Base-by-base conservation (phyloP, 2,797 vertebrate genomes). In the Hafferia zeledoni region DNA sequence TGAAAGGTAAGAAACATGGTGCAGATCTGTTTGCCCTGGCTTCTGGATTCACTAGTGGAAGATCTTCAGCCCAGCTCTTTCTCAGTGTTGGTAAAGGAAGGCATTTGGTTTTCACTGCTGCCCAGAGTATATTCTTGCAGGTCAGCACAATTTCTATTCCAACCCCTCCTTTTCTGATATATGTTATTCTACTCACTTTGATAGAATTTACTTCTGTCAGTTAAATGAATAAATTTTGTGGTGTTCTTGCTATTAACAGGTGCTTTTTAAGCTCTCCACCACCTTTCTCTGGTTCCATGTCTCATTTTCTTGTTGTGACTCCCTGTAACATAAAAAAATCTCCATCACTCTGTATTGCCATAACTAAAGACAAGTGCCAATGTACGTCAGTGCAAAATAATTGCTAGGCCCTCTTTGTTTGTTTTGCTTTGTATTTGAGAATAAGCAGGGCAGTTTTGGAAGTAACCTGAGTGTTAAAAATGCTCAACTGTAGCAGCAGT, bases 131-230 rank as follows among this genome's bases (percentile, higher is more conserved):
- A 33, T n/a, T 65, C 19, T 75, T 18, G 16, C 4, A 2, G 17
- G 11, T 44, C 41, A 64, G 15, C 31, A 23, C 13, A 65, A 70
- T 27, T 61, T 83, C n/a, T 52, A 2, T 50, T 69, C 43, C 55
- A 57, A 12, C 9, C 8, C 10, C 24, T 65, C 4, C 22, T 52
- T 63, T 71, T 49, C 22, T 1, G 0, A 35, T 64, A 25, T 9
- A 17, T 0, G 0, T 65, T 61, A 57, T 1, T 0, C 19, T 57
- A 27, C 31, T 89, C 19, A 20, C 87, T 83, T 89, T 50, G 20
- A 35, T 19, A 55, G n/a, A 65, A 87, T 20, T 1, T 1, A 13
- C 16, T 55, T 9, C 24, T 59, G 17, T 47, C 0, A 0, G 15
- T 86, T 80, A 30, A 3, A 10, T 3, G 1, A 27, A 37, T 13